Base-by-base conservation (phyloP, 2,113 vertebrate species). In the Coturnix japonica region DNA sequence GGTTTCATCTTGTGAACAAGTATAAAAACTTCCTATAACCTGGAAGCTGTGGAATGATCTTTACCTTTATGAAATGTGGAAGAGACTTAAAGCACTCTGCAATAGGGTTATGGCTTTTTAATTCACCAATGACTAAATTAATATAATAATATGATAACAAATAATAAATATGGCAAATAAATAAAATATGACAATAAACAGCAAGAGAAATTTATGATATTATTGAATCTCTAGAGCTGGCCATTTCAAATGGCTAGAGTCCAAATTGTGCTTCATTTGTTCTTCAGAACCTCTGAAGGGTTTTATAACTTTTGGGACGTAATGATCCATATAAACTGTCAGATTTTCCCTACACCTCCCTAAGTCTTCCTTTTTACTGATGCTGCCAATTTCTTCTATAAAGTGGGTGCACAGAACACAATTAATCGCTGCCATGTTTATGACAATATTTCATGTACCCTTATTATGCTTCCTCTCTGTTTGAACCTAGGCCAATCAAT, bases 401-500 rank as follows among this genome's bases (percentile, higher is more conserved):
- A 21, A 37, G n/a, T 72, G 30, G 10, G 23, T 72, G 53, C 26
- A n/a, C 26, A 84, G 72, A 60, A 92, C 79, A 41, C 54, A 73
- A 84, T 90, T 80, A 85, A 94, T 91, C 75, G 80, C 54, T 94
- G 60, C 57, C 7, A 2, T 73, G 26, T 66, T 87, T 91, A 75
- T 82, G 67, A 78, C 73, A 89, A 14, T 67, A 71, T 69, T 89
- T 90, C 57, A 41, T 19, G 47, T 75, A 56, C 33, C 89, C 25
- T 91, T 53, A 44, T 89, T 87, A 70, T 80, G 46, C 16, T 30
- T 85, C 18, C 30, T 83, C 49, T 81, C 28, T 83, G 3, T 83
- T 70, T 71, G 87, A 94, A 85, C 59, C 13, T 1, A 61, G 79
- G 22, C 41, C 21, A 80, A 21, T 73, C 25, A 80, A 21, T 73